Conservation (phyloP, 2,113 vertebrate genomes). For the Actinemys pallida region DNA sequence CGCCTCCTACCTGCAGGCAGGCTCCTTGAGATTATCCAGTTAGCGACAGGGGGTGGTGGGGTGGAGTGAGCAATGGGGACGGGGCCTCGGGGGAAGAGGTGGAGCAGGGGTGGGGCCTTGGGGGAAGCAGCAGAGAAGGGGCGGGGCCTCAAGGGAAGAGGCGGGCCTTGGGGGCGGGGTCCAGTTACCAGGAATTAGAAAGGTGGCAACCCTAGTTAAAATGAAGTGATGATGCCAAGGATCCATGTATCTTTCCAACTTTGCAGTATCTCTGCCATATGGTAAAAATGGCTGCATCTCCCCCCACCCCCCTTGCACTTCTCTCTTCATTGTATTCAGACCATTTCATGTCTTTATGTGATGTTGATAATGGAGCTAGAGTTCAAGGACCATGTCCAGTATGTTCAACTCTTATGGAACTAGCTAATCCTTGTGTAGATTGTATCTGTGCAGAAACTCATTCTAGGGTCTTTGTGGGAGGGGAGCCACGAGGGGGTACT, state of each 20-base stretch:
- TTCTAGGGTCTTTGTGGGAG: not conserved
- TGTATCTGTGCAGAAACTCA: fast-evolving
- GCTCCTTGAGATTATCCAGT: too few relatives aligned
- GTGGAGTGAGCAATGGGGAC: too few relatives aligned
- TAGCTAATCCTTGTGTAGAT: fast-evolving
- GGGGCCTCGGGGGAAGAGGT: too few relatives aligned
- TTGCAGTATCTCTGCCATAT: not conserved
- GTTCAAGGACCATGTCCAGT: not conserved
- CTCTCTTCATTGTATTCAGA: not conserved
- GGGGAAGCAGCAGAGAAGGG: too few relatives aligned
- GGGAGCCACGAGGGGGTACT: not conserved
- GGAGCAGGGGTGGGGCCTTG: too few relatives aligned
- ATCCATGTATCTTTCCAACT: not conserved
- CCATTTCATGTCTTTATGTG: fast-evolving
- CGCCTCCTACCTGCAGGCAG: too few relatives aligned
- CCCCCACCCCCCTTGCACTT: too few relatives aligned
- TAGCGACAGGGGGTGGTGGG: too few relatives aligned
- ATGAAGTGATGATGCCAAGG: not conserved
- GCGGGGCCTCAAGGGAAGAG: too few relatives aligned
- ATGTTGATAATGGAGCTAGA: fast-evolving
- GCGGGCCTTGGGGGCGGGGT: too few relatives aligned
- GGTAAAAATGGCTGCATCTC: not conserved
- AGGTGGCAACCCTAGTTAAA: not conserved
- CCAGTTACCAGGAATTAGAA: too few relatives aligned
- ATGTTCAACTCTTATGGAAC: not conserved